These are phyloP conservation scores for Petrocephalus sullivani DNA, from an alignment of 2,797 vertebrate genomes.

Conservation along the genomic window DNA sequence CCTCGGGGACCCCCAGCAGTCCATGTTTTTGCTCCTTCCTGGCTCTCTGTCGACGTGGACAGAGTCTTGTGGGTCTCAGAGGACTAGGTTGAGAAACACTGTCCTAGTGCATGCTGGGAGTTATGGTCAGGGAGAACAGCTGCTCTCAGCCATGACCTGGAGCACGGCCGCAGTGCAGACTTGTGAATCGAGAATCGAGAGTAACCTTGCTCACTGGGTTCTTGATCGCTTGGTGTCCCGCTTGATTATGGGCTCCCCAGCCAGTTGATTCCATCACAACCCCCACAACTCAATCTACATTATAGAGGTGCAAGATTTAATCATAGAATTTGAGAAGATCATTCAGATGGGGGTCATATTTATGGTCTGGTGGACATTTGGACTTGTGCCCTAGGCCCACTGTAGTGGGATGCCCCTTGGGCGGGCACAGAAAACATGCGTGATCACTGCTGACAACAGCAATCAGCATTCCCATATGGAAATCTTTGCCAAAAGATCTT, in stretches of 20 bases:
- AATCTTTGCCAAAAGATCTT: neutral
- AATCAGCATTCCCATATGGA: neutral
- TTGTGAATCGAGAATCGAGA: neutral
- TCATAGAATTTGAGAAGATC: neutral
- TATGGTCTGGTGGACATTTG: neutral
- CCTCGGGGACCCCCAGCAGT: neutral
- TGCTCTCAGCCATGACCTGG: neutral
- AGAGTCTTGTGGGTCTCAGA: neutral
- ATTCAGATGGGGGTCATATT: neutral
- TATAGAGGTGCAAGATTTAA: neutral
- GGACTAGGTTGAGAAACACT: neutral
- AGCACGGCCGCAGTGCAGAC: neutral
- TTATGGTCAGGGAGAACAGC: neutral
- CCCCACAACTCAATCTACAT: neutral
- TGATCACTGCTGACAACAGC: neutral
- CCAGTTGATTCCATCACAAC: neutral
- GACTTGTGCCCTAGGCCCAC: neutral
- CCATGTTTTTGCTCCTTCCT: neutral
- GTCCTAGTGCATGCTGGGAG: neutral
- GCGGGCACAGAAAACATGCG: neutral
- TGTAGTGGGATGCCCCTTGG: neutral
- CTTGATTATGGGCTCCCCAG: neutral
- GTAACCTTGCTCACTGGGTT: neutral
- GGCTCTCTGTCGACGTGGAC: neutral
- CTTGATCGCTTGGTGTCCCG: neutral